A percentile compares a stretch with the other conserved stretches of the same genome.
Evolutionary conservation across 53 echinoderm and acorn worm species (phyloP).

Genomic region (Astropecten irregularis): DNA sequence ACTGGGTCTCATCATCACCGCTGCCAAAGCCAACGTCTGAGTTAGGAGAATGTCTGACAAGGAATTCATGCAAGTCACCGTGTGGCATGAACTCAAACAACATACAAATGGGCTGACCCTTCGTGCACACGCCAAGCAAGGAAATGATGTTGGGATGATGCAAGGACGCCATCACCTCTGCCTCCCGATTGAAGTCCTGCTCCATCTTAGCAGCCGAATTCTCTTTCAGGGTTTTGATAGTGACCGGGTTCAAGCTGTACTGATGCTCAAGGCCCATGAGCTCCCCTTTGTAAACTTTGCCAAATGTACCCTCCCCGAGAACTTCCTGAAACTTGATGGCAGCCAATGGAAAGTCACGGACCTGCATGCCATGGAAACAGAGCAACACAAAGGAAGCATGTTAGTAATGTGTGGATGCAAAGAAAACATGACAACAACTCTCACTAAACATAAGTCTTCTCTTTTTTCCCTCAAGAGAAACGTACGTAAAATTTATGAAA

Average conservation of each 20-base stretch:
- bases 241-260: constrained; percentile 81
- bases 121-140: constrained; percentile 81
- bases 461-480: no score
- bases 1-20: constrained; percentile 94
- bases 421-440: no score
- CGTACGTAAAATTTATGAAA: no score
- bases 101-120: constrained; percentile 86
- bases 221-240: constrained; percentile 87
- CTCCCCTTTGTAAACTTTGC: constrained; percentile 88
- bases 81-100: constrained; percentile 96
- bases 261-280: constrained; percentile 91
- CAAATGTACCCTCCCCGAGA: constrained; percentile 96
- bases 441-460: no score
- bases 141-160: constrained; percentile 93
- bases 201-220: constrained; percentile 79
- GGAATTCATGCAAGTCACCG: constrained; percentile 96
- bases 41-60: constrained; percentile 93
- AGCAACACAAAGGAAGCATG: constrained; percentile 8
- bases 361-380: constrained; percentile 56
- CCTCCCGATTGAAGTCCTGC: constrained; percentile 87
- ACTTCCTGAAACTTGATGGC: constrained; percentile 93
- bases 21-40: constrained; percentile 96
- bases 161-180: constrained; percentile 87
- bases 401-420: constrained; percentile 35
- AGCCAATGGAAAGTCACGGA: constrained; percentile 86